phyloP scores from a whole-genome alignment of 2,797 vertebrate genomes.

The Xiphophorus birchmanni region DNA sequence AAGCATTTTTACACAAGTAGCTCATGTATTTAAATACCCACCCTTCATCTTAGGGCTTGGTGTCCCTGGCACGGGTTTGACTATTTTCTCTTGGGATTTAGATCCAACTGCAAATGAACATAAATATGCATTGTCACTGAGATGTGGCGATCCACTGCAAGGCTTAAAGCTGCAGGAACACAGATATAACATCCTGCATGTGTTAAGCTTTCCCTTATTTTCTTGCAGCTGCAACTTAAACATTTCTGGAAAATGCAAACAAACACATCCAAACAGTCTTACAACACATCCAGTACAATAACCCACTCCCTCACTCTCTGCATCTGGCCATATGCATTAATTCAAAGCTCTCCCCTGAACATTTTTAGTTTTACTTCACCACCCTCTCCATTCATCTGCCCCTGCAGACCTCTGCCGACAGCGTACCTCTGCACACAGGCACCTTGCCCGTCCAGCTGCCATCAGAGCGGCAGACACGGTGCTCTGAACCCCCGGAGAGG shows the following conservation, averaged over 20 bases:
- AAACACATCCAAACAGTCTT: background rate
- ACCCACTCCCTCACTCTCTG: background rate
- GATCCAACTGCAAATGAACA: conserved; percentile 86
- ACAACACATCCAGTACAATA: background rate
- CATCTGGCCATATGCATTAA: background rate
- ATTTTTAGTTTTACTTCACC: conserved; percentile 19
- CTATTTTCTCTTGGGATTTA: conserved; percentile 92
- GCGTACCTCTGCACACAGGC: conserved; percentile 93
- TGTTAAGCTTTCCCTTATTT: conserved; percentile 27
- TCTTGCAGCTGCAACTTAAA: conserved; percentile 6
- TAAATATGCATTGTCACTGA: conserved; percentile 62
- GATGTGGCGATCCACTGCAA: conserved; percentile 35
- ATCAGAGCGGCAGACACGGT: conserved; percentile 93
- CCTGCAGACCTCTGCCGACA: conserved; percentile 23
- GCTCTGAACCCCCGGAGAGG: conserved; percentile 94
- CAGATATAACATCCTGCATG: conserved; percentile 27
- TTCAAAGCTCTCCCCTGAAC: conserved; percentile 2
- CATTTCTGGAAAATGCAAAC: conserved; percentile 16
- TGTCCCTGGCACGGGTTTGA: conserved; percentile 87
- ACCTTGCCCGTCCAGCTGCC: conserved; percentile 97
- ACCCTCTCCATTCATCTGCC: conserved; percentile 22
- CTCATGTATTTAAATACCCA: conserved; percentile 74
- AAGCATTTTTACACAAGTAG: conserved; percentile 1
- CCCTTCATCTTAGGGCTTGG: conserved; percentile 93
- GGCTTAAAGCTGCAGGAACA: conserved; percentile 43